These are phyloP conservation scores for Bergia sp. DNA, from an alignment of 92 coral and sea anemone genomes.

Conservation along the genomic window DNA sequence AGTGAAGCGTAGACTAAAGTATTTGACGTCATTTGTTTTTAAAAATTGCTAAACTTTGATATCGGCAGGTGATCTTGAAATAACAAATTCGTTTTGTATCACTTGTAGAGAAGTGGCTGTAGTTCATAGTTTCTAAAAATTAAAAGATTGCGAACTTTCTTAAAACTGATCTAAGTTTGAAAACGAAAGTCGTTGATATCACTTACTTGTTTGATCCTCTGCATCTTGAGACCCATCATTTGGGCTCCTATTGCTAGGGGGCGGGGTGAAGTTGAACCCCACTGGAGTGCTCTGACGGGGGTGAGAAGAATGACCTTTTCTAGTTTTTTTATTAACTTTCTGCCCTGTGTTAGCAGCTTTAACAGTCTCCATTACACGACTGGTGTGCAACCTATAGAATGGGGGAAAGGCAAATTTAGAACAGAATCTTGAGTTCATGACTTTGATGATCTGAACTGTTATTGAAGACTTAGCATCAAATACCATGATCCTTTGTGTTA, in stretches of 20 bases:
- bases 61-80: too few relatives aligned
- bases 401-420: not conserved
- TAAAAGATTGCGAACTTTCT: not conserved
- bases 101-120: too few relatives aligned
- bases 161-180: not conserved
- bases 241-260: slow-evolving; percentile 23
- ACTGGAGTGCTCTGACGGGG: slow-evolving; percentile 46
- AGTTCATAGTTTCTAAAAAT: not conserved
- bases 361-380: slow-evolving; percentile 94
- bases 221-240: slow-evolving; percentile 37
- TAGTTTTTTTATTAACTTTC: slow-evolving; percentile 51
- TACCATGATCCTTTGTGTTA: too few relatives aligned
- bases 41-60: not conserved
- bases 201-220: slow-evolving; percentile 50
- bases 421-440: not conserved
- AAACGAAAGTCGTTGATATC: not conserved
- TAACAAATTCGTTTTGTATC: too few relatives aligned
- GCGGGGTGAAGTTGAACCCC: slow-evolving; percentile 72
- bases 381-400: slow-evolving; percentile 79
- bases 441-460: not conserved
- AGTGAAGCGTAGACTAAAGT: not conserved
- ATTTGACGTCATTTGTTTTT: not conserved
- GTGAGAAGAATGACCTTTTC: slow-evolving; percentile 38
- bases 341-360: slow-evolving; percentile 74
- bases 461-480: too few relatives aligned